Conservation (phyloP, 2,113 vertebrate genomes). For the human region GRCh38 chr1:245499001-245499500, state of each 20-base stretch:
- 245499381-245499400: neutral
- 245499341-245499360: neutral
- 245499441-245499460: too few species aligned
- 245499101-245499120: constrained; percentile 24
- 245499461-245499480: neutral
- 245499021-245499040: neutral
- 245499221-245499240: neutral
- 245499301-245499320: neutral
- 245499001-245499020: constrained; percentile 12
- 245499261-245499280: neutral
- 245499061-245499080: neutral
- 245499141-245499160: neutral
- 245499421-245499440: neutral
- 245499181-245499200: neutral
- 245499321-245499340: neutral
- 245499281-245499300: too few species aligned
- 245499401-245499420: neutral
- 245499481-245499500: neutral
- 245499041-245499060: constrained; percentile 26
- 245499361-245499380: neutral
- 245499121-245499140: constrained; percentile 52
- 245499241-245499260: neutral
- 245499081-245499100: constrained; percentile 47
- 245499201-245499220: neutral
- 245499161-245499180: neutral